Evolutionary conservation across 2,888 invertebrate species (phyloP), one percentile per base, ranked within the genome.

Genomic region (Tipula unca): DNA sequence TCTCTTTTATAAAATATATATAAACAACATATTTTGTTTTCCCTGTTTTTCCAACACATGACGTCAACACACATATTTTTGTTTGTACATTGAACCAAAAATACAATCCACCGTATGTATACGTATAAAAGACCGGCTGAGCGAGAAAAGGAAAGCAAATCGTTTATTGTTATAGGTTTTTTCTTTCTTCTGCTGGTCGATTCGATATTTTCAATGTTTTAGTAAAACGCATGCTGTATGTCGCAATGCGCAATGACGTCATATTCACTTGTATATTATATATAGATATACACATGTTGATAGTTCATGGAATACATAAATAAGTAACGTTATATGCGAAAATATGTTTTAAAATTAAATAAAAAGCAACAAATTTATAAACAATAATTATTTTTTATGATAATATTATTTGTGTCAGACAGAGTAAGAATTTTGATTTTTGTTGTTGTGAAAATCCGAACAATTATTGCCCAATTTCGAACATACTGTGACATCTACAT

Each of bases 241-340:
- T 88, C 88, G 88, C 88, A 88, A 87, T 88, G 88, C 88, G 88
- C 87, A 87, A 87, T 88, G 88, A 87, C 87, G 88, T 88, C 87
- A 88, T 85, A 35, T n/a, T 84, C n/a, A n/a, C n/a, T n/a, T n/a
- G n/a, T n/a, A 83, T 17, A 14, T 83, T n/a, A n/a, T 32, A 35
- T 69, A 13, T 54, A 20, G 25, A 25, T 69, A 25, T 69, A 69
- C 25, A 69, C 69, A 25, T 54, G 20, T 69, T 48, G 48, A 48
- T 48, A 48, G 48, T 48, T 48, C n/a, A 48, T 48, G n/a, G n/a
- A 14, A 69, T 25, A 69, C 10, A 25, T 25, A 69, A 25, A 69
- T 10, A 69, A 25, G 69, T 69, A 69, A 69, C 25, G 25, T 69
- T 69, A 69, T 48, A 48, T 48, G 48, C 48, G n/a, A 48, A 48